Base-by-base conservation (phyloP, 1,140 invertebrate species). In the Bombus pyrosoma region DNA sequence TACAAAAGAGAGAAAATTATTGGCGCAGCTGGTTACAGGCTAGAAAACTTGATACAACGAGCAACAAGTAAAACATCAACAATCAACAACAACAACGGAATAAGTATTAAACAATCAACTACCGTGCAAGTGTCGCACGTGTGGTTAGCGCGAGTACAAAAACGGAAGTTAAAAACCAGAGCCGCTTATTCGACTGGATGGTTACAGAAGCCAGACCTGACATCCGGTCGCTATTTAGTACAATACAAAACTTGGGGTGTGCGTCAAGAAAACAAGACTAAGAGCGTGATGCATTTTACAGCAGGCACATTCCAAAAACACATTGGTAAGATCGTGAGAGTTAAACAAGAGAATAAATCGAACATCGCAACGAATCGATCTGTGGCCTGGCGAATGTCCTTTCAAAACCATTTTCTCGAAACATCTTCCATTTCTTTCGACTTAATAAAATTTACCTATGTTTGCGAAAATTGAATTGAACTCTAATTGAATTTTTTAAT, bases 251-350 rank as follows among this genome's bases (percentile, higher is more conserved):
- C 6, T 68, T 3, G 53, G 76, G 28, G 59, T 62, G 73, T 81
- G 73, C 74, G 41, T 76, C 79, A 82, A 86, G 87, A 83, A 85
- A 78, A 81, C 71, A 87, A 87, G 68, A 75, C 81, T 76, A 81
- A 81, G 81, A 90, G 90, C 75, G 85, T 88, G 90, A 91, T 91
- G 87, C 90, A 91, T 90, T 86, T 73, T 88, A 89, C 86, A 92
- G 88, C 92, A 93, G 92, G 93, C 92, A 75, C 93, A 93, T 91
- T 93, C 92, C 90, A 92, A 91, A 89, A 85, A 79, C 66, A 77
- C 74, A 57, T 66, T 68, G 69, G 62, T 59, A 47, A 81, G 39
- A n/a, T 66, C 25, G 37, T n/a, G 37, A 77, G 32, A 32, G 41
- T 37, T 47, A 76, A 83, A 76, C 64, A 62, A 62, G 47, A 73